phyloP scores from a whole-genome alignment of 2,113 vertebrate genomes.

The Laticauda colubrina region DNA sequence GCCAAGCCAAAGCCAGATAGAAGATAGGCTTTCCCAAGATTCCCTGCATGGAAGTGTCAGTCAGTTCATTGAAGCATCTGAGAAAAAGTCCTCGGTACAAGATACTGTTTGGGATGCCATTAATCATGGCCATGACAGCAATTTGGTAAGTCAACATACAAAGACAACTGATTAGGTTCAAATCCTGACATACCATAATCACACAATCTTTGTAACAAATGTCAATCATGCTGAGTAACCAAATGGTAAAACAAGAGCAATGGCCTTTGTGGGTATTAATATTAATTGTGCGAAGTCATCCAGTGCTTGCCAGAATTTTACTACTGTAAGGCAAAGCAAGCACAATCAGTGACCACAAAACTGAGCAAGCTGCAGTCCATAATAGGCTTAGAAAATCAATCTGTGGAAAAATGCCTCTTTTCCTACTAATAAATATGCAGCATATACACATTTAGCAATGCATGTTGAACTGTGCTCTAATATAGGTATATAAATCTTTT shows the following conservation, averaged over 20 bases:
- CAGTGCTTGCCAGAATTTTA: background rate
- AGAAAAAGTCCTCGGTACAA: conserved; percentile 80
- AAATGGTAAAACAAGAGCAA: background rate
- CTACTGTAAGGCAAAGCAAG: background rate
- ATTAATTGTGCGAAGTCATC: background rate
- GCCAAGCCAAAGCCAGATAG: conserved; percentile 76
- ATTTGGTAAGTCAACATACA: conserved; percentile 78
- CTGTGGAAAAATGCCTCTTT: background rate
- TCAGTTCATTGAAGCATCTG: conserved; percentile 80
- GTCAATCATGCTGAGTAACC: background rate
- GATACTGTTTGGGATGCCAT: conserved; percentile 83
- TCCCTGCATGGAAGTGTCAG: conserved; percentile 86
- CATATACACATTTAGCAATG: background rate
- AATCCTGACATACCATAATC: background rate
- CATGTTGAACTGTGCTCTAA: background rate
- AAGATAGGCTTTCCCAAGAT: conserved; percentile 72
- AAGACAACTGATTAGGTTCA: background rate
- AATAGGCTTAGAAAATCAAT: background rate
- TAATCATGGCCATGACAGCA: conserved; percentile 74
- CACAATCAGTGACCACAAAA: background rate
- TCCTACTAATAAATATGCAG: background rate
- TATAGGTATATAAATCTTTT: background rate
- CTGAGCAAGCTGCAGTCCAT: background rate
- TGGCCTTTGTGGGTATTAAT: background rate
- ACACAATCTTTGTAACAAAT: background rate